These are phyloP conservation scores for Salminus brasiliensis DNA, from an alignment of 2,113 vertebrate species.

Conservation along the genomic window DNA sequence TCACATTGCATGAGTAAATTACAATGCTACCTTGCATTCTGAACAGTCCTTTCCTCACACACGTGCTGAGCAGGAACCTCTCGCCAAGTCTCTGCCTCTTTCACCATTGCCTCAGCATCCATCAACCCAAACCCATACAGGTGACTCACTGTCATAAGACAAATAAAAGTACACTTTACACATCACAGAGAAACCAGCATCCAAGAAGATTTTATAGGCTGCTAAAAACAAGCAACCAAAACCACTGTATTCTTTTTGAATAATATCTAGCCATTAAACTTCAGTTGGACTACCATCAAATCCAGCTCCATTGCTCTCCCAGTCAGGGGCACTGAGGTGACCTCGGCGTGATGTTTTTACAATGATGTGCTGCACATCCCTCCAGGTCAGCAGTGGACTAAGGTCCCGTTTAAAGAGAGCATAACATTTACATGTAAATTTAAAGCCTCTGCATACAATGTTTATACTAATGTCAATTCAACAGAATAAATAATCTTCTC, in stretches of 20 bases:
- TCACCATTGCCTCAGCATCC: constrained; percentile 95
- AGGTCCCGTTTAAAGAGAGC: constrained; percentile 47
- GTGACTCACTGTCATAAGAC: constrained; percentile 86
- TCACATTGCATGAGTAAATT: neutral
- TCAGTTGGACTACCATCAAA: constrained; percentile 81
- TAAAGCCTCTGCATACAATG: neutral
- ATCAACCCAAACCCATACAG: constrained; percentile 96
- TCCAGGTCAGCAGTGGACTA: constrained; percentile 95
- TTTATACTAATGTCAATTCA: too few relatives aligned
- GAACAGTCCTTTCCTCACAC: constrained; percentile 87
- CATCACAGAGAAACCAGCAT: too few relatives aligned
- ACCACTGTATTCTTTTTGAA: too few relatives aligned
- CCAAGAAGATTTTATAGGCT: too few relatives aligned
- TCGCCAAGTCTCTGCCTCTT: constrained; percentile 91
- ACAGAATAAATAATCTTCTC: too few relatives aligned
- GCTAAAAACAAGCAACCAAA: neutral
- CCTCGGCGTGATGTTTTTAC: constrained; percentile 88
- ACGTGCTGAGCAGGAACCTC: constrained; percentile 87
- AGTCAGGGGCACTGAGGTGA: constrained; percentile 89
- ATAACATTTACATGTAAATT: neutral
- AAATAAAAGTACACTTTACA: constrained; percentile 9
- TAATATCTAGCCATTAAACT: neutral
- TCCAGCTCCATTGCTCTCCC: constrained; percentile 93
- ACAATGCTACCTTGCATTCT: constrained; percentile 84
- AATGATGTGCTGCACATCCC: constrained; percentile 97